phyloP scores from a whole-genome alignment of 2,888 invertebrate species.

The Tachina lurida region DNA sequence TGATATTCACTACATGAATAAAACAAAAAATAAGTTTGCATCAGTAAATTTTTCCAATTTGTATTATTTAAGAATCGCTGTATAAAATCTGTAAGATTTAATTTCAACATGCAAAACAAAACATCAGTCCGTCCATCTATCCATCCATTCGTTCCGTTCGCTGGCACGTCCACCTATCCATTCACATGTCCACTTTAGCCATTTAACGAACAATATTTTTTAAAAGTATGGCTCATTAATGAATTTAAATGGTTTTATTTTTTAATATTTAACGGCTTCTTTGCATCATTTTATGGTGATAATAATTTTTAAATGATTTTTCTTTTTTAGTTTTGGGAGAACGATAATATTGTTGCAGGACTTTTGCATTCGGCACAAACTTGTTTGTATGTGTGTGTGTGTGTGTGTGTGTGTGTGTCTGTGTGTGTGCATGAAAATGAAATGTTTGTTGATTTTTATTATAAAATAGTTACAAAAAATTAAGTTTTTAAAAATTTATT shows the following conservation, averaged over 20 bases:
- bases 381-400: neutral
- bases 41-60: neutral
- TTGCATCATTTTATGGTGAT: conserved; percentile 82
- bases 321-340: conserved; percentile 25
- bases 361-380: conserved; percentile 2
- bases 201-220: conserved; percentile 64
- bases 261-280: conserved; percentile 82
- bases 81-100: conserved; percentile 5
- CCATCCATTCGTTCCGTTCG: conserved; percentile 21
- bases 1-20: no score
- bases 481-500: conserved; percentile 64
- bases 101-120: conserved; percentile 41
- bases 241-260: conserved; percentile 83
- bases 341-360: conserved; percentile 42
- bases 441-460: conserved; percentile 66
- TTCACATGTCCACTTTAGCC: conserved; percentile 51
- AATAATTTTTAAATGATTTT: conserved; percentile 78
- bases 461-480: conserved; percentile 52
- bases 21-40: no score
- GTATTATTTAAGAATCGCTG: conserved; percentile 36
- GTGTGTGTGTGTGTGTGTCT: neutral
- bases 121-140: conserved; percentile 12
- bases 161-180: conserved; percentile 36
- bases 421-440: conserved; percentile 51
- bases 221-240: conserved; percentile 81